Percentiles rank a stretch among this genome's conserved stretches.
phyloP scores from a whole-genome alignment of 2,888 invertebrate genomes.

The Lissocephala sabroskyi region DNA sequence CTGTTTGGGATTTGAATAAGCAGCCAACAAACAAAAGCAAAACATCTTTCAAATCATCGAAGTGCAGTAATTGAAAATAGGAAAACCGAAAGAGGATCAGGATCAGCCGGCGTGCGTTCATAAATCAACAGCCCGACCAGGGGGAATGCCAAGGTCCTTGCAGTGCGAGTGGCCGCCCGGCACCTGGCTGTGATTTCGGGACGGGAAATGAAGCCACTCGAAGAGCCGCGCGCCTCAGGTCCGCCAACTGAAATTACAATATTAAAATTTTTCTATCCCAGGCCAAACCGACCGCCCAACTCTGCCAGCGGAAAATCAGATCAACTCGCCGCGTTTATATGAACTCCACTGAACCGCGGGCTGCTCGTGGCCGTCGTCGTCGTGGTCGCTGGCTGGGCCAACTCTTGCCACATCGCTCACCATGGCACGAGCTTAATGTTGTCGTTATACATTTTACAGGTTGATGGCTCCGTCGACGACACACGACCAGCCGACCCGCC shows the following conservation, averaged over 20 bases:
- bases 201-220: constrained; percentile 6
- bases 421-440: constrained; percentile 62
- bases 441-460: constrained; percentile 63
- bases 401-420: constrained; percentile 39
- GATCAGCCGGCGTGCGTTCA: too few relatives aligned
- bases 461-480: constrained; percentile 32
- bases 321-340: constrained; percentile 35
- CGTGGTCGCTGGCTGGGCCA: constrained; percentile 44
- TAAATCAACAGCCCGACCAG: too few relatives aligned
- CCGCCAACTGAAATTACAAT: constrained; percentile 33
- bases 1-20: too few relatives aligned
- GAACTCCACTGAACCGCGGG: constrained; percentile 54
- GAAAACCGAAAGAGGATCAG: too few relatives aligned
- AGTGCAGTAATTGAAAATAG: too few relatives aligned
- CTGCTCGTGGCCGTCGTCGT: too few relatives aligned
- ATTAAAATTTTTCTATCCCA: constrained; percentile 38
- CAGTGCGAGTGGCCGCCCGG: constrained; percentile 15
- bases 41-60: too few relatives aligned
- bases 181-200: constrained; percentile 49
- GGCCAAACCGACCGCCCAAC: too few relatives aligned
- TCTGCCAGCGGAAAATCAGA: constrained; percentile 33
- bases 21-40: too few relatives aligned
- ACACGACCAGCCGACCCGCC: constrained; percentile 19
- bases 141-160: constrained; percentile 23
- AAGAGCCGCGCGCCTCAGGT: neutral